Percentiles rank a stretch among this genome's conserved stretches.
Evolutionary conservation across 2,888 invertebrate genomes (phyloP).

Genomic region (Acanthosepion pharaonis): DNA sequence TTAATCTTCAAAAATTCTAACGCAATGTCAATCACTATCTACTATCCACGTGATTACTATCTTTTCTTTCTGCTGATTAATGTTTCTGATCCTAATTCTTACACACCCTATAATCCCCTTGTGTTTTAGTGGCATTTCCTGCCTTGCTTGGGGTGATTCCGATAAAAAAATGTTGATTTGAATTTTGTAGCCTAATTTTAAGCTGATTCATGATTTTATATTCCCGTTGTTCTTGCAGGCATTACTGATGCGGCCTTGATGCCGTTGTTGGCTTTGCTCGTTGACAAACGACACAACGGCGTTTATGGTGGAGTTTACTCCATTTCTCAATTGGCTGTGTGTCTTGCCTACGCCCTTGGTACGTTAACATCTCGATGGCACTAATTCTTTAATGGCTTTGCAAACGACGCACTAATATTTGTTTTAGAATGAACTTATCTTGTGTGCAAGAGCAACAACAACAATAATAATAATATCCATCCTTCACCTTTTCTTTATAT

Average conservation of each 20-base stretch:
- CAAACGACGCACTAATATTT: not conserved
- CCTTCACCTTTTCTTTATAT: not conserved
- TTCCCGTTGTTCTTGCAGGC: conserved; percentile 59
- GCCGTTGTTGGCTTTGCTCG: conserved; percentile 84
- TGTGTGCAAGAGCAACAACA: not conserved
- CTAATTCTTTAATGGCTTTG: not conserved
- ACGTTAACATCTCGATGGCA: conserved; percentile 49
- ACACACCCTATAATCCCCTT: too few relatives aligned
- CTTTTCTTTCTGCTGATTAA: too few relatives aligned
- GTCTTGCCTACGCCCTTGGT: conserved; percentile 86
- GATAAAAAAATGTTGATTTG: too few relatives aligned
- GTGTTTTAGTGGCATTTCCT: too few relatives aligned
- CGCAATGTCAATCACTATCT: too few relatives aligned
- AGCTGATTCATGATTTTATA: not conserved
- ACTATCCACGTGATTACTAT: too few relatives aligned
- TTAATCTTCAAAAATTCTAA: too few relatives aligned
- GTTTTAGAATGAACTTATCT: not conserved
- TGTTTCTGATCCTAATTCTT: too few relatives aligned
- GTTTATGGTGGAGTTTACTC: conserved; percentile 79
- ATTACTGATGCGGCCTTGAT: conserved; percentile 87
- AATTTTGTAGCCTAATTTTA: not conserved
- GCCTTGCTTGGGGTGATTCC: too few relatives aligned
- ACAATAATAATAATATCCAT: not conserved
- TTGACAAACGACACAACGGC: conserved; percentile 74
- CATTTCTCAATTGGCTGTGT: conserved; percentile 86